phyloP scores from a whole-genome alignment of 2,113 vertebrate genomes.

The Prolemur simus region DNA sequence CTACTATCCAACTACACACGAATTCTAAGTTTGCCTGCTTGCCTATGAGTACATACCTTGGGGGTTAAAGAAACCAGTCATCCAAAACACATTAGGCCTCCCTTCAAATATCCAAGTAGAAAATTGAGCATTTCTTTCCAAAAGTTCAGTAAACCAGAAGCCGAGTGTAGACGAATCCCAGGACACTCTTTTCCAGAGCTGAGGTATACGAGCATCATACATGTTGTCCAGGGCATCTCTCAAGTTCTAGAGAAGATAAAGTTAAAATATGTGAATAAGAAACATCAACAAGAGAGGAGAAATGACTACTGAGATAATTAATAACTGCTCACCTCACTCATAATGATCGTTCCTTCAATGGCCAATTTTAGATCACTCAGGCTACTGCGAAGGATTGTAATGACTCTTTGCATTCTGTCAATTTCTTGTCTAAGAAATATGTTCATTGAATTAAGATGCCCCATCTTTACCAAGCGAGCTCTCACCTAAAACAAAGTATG shows the following conservation, averaged over 20 bases:
- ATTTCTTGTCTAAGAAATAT: slow-evolving; percentile 89
- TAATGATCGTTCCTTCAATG: slow-evolving; percentile 88
- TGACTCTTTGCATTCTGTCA: slow-evolving; percentile 87
- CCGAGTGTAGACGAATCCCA: slow-evolving; percentile 88
- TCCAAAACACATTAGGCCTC: slow-evolving; percentile 87
- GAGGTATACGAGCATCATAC: slow-evolving; percentile 86
- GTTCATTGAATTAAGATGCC: slow-evolving; percentile 87
- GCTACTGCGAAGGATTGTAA: slow-evolving; percentile 80
- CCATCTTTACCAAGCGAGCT: slow-evolving; percentile 85
- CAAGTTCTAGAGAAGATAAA: slow-evolving; percentile 81
- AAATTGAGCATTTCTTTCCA: slow-evolving; percentile 87
- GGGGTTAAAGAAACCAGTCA: slow-evolving; percentile 89
- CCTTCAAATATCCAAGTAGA: slow-evolving; percentile 85
- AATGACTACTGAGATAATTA: fast-evolving
- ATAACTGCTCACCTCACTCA: slow-evolving; percentile 86
- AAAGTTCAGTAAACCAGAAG: slow-evolving; percentile 88
- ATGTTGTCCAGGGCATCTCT: slow-evolving; percentile 87
- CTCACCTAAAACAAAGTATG: slow-evolving; percentile 82
- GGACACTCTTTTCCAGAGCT: slow-evolving; percentile 85
- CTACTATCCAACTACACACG: neutral
- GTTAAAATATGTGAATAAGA: neutral
- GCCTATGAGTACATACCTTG: slow-evolving; percentile 80
- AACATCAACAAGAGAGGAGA: neutral
- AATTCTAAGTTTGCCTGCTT: neutral
- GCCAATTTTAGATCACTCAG: slow-evolving; percentile 85